Percentiles rank a stretch among this genome's conserved stretches.
Conservation (phyloP, 2,113 vertebrate species). For the Setophaga kirtlandii region DNA sequence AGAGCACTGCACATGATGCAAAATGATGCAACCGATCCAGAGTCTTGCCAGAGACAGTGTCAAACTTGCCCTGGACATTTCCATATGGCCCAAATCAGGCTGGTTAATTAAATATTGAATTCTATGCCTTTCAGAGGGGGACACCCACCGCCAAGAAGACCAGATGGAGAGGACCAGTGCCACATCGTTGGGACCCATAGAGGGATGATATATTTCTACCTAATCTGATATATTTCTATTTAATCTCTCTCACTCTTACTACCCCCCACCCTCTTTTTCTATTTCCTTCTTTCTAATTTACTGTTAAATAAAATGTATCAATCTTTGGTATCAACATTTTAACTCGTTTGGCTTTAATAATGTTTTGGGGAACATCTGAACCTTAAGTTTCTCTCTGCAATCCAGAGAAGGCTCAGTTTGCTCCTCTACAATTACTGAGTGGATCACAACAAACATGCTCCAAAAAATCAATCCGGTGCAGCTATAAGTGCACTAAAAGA, state of each 20-base stretch:
- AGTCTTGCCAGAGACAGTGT: neutral
- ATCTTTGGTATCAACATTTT: neutral
- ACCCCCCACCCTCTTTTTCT: neutral
- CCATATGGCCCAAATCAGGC: neutral
- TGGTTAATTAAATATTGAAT: neutral
- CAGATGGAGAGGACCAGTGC: neutral
- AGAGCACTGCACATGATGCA: neutral
- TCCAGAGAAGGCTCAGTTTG: neutral
- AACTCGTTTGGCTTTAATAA: neutral
- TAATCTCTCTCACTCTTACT: neutral
- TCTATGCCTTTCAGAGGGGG: neutral
- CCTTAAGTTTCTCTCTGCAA: neutral
- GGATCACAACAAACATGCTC: neutral
- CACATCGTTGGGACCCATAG: rapidly evolving
- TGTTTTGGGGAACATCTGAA: neutral
- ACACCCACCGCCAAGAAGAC: neutral
- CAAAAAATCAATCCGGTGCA: neutral
- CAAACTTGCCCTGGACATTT: neutral
- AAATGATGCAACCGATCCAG: rapidly evolving
- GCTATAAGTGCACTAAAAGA: neutral
- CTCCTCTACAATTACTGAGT: neutral
- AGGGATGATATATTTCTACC: neutral
- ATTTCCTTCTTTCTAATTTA: neutral
- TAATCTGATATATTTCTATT: neutral
- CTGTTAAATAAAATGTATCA: neutral